Base-by-base conservation (phyloP, 2,113 vertebrate species). In the Trochalopteron elliotii region DNA sequence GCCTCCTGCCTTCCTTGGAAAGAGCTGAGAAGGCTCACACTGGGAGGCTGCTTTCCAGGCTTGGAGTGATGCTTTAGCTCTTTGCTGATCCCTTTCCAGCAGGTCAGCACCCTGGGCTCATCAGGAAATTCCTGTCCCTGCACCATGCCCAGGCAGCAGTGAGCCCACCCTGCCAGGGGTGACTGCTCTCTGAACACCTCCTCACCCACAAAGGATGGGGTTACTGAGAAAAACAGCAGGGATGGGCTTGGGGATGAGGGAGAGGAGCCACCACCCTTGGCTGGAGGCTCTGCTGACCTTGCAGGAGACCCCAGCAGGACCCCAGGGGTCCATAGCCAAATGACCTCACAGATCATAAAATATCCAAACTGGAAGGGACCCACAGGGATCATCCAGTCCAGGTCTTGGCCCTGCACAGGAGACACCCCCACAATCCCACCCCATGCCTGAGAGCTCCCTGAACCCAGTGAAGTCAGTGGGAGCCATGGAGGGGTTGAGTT, bases 191-290 rank as follows among this genome's bases (percentile, higher is more conserved):
- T 16, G 53, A 3, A 9, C 22, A 4, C 13, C 55, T 1, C 1
- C 4, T 15, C 6, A 7, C 1, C 10, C 3, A 22, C 55, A 15
- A 10, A 40, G 69, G 52, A 1, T 1, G 74, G 76, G 45, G 18
- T n/a, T 5, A 0, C 44, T 2, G 45, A 0, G 3, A 24, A 4
- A 1, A 22, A 3, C 12, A 11, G 9, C 68, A 0, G 20, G 68
- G 93, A 15, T 3, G 80, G 91, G 49, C 37, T 22, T 0, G 17
- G 37, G 4, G 2, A 57, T 12, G n/a, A 20, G 13, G 61, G 39
- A 11, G 39, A 33, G 2, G 31, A 57, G 74, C 39, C 89, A 24
- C 28, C 45, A 12, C 50, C 56, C 57, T 3, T 1, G 61, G 81
- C 78, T 16, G 40, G 6, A 47, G 74, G 44, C 67, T 33, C 61